Evolutionary conservation across 2,888 invertebrate species (phyloP).

Genomic region (Meganola albula): DNA sequence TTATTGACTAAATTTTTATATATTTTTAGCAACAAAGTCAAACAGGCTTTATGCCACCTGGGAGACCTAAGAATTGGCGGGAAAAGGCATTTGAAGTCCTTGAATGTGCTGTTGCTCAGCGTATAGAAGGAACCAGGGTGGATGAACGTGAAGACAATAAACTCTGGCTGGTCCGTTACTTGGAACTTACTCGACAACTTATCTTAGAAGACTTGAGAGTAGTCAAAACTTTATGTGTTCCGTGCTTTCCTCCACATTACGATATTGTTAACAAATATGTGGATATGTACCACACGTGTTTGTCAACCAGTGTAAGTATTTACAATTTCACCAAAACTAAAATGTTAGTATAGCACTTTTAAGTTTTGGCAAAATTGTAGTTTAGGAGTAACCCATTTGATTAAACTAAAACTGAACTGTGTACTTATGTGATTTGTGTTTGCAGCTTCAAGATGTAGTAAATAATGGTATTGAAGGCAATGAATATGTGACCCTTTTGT

Average conservation of each 20-base stretch:
- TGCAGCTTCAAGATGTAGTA: constrained; percentile 91
- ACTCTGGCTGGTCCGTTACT: constrained; percentile 96
- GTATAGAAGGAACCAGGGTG: constrained; percentile 96
- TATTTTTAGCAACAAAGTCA: constrained; percentile 83
- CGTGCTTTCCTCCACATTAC: constrained; percentile 97
- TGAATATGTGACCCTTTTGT: constrained; percentile 95
- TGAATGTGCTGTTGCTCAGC: constrained; percentile 86
- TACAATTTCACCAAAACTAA: too few relatives aligned
- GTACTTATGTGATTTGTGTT: constrained; percentile 8
- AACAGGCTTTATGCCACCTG: constrained; percentile 94
- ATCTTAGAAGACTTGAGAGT: constrained; percentile 94
- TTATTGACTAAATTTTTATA: too few relatives aligned
- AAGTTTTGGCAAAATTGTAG: too few relatives aligned
- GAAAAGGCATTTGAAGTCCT: constrained; percentile 90
- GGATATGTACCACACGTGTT: constrained; percentile 93
- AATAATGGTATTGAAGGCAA: constrained; percentile 94
- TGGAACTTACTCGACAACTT: constrained; percentile 91
- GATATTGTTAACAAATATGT: constrained; percentile 95
- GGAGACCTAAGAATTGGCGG: constrained; percentile 95
- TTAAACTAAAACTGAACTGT: too few relatives aligned
- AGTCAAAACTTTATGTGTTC: constrained; percentile 91
- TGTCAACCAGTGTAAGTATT: constrained; percentile 87
- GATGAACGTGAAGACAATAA: constrained; percentile 94
- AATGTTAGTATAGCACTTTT: too few relatives aligned
- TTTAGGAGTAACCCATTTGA: too few relatives aligned